These are phyloP conservation scores for Eleutherodactylus coqui DNA, from an alignment of 2,797 vertebrate species.

Conservation along the genomic window DNA sequence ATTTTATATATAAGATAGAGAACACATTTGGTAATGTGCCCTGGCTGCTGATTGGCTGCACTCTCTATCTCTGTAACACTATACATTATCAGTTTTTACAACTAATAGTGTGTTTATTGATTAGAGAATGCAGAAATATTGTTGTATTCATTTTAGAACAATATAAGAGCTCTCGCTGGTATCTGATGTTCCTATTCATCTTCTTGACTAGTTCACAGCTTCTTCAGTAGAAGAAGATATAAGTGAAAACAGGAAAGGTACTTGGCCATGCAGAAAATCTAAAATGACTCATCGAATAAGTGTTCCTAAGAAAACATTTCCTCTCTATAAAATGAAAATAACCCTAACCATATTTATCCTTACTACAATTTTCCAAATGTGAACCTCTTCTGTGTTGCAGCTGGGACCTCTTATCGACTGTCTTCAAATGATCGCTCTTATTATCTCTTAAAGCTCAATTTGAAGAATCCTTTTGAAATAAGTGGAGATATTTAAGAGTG, in stretches of 20 bases:
- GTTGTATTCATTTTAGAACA: constrained; percentile 27
- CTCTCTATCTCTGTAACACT: no score
- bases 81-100: no score
- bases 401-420: not conserved
- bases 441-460: not conserved
- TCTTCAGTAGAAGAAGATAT: constrained; percentile 25
- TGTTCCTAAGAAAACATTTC: constrained; percentile 35
- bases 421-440: not conserved
- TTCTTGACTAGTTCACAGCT: constrained; percentile 3
- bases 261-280: constrained; percentile 48
- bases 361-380: constrained; percentile 22
- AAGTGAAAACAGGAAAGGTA: constrained; percentile 37
- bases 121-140: constrained; percentile 8
- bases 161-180: constrained; percentile 1
- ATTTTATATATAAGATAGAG: no score
- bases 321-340: constrained; percentile 36
- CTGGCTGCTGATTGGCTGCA: no score
- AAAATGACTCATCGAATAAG: constrained; percentile 50
- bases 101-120: constrained; percentile 43
- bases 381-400: constrained; percentile 1
- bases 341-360: constrained; percentile 16
- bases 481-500: not conserved
- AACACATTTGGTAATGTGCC: no score
- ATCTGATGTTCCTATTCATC: constrained; percentile 6
- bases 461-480: not conserved